These are phyloP conservation scores for Creontiades dilutus DNA, from an alignment of 2,888 invertebrate species.

Conservation along the genomic window DNA sequence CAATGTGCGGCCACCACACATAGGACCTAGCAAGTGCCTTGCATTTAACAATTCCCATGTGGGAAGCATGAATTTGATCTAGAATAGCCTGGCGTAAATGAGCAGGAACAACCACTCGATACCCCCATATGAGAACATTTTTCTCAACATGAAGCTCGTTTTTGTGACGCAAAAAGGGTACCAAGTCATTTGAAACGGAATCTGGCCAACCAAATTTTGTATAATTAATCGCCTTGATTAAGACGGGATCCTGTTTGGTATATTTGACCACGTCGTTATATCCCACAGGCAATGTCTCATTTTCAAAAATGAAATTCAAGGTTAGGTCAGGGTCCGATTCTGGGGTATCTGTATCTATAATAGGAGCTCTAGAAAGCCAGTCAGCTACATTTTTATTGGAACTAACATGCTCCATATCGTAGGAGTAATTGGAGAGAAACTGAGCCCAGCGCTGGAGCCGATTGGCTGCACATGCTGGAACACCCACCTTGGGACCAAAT, in stretches of 20 bases:
- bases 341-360: not conserved
- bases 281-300: too few relatives aligned
- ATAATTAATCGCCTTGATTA: not conserved
- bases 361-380: not conserved
- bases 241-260: not conserved
- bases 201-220: conserved; percentile 24
- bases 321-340: not conserved
- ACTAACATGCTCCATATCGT: conserved; percentile 12
- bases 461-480: conserved; percentile 19
- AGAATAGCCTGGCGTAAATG: conserved; percentile 62
- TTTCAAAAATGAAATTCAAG: too few relatives aligned
- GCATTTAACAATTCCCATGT: conserved; percentile 76
- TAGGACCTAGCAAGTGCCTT: conserved; percentile 75
- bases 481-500: not conserved
- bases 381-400: not conserved
- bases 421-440: not conserved
- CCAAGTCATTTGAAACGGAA: conserved; percentile 16
- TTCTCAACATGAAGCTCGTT: conserved; percentile 65
- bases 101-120: conserved; percentile 76
- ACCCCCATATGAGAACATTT: conserved; percentile 74
- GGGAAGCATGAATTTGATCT: too few relatives aligned
- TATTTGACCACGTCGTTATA: not conserved
- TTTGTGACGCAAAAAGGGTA: not conserved
- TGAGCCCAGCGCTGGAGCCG: not conserved
- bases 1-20: conserved; percentile 76